Evolutionary conservation across 2,888 invertebrate species (phyloP).

Genomic region (Drosophila mulleri): DNA sequence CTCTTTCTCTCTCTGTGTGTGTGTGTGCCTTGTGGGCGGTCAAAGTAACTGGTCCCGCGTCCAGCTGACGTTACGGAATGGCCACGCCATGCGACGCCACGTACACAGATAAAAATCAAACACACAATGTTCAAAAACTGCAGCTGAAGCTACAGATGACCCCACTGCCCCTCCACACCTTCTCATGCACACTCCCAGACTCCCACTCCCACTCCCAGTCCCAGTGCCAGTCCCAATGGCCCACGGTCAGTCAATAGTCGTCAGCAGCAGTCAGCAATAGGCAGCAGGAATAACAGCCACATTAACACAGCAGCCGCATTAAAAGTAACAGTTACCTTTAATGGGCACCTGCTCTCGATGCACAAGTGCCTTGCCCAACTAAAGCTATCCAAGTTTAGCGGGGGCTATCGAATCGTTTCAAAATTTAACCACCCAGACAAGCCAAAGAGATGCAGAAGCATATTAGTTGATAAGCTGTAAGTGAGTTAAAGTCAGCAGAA

Average conservation of each 20-base stretch:
- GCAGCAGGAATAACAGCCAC: slow-evolving; percentile 17
- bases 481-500: background rate
- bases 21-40: slow-evolving; percentile 18
- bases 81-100: slow-evolving; percentile 58
- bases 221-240: background rate
- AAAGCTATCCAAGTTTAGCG: background rate
- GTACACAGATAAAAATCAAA: slow-evolving; percentile 73
- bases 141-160: slow-evolving; percentile 28
- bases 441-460: background rate
- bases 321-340: slow-evolving; percentile 18
- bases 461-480: background rate
- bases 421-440: background rate
- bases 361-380: background rate
- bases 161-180: background rate
- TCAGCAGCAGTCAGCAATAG: slow-evolving; percentile 16
- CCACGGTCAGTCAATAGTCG: slow-evolving; percentile 42
- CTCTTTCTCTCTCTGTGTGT: background rate
- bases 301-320: slow-evolving; percentile 16
- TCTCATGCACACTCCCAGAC: background rate
- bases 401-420: background rate
- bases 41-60: slow-evolving; percentile 12
- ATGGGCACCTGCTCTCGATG: slow-evolving; percentile 19
- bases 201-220: too few relatives aligned
- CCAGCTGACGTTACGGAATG: slow-evolving; percentile 48
- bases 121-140: slow-evolving; percentile 57